These are phyloP conservation scores for Hydractinia symbiolongicarpus DNA, from an alignment of 30 jellyfish, hydroid and myxozoan species.

Conservation along the genomic window DNA sequence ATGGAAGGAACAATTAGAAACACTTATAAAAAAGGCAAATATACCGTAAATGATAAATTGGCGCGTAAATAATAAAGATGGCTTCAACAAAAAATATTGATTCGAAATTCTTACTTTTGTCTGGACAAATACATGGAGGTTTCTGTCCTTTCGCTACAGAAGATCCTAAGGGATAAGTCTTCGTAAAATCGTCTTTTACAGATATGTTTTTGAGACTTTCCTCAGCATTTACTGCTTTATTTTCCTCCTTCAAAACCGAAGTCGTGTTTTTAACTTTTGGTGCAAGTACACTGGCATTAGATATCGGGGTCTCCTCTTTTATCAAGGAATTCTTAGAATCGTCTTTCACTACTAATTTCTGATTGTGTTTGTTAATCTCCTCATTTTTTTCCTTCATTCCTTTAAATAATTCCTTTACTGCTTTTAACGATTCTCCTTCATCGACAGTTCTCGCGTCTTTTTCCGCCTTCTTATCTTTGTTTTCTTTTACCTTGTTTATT, in stretches of 20 bases:
- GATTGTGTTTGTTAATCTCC: neutral
- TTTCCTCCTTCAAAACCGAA: constrained; percentile 29
- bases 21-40: neutral
- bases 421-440: constrained; percentile 24
- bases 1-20: neutral
- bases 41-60: neutral
- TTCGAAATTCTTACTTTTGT: constrained; percentile 49
- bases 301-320: constrained; percentile 5
- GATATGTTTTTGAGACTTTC: neutral
- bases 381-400: neutral
- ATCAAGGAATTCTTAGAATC: neutral
- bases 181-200: constrained; percentile 16
- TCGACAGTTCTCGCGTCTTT: constrained; percentile 16
- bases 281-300: no score
- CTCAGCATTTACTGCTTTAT: constrained; percentile 1
- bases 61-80: neutral
- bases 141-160: constrained; percentile 79
- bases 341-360: constrained; percentile 16
- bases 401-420: constrained; percentile 25
- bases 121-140: constrained; percentile 98
- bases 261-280: neutral
- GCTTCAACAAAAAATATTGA: no score
- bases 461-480: constrained; percentile 26
- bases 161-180: constrained; percentile 57
- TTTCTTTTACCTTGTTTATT: constrained; percentile 38